A percentile compares a stretch with the other conserved stretches of the same genome.
These are phyloP conservation scores for Caenorhabditis brenneri DNA, from an alignment of 1,140 invertebrate species.

Conservation along the genomic window DNA sequence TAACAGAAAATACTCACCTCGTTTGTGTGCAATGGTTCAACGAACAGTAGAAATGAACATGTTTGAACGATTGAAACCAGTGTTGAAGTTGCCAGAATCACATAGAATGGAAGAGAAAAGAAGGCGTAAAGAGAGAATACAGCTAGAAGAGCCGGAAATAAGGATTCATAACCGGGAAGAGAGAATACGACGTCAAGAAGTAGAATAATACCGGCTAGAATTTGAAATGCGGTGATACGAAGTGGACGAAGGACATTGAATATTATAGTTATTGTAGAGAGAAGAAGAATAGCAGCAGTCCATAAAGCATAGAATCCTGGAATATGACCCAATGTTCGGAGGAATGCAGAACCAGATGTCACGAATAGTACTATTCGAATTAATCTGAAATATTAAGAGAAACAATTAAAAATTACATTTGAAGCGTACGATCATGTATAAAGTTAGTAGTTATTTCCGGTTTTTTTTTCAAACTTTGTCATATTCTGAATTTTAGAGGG, in stretches of 20 bases:
- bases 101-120: conserved; percentile 19
- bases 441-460: too few species aligned
- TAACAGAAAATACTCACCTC: neutral
- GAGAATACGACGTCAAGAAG: conserved; percentile 1
- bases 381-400: too few species aligned
- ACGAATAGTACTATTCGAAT: conserved; percentile 9
- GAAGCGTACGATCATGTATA: too few species aligned
- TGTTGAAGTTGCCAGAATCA: conserved; percentile 7
- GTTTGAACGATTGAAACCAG: conserved; percentile 15
- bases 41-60: conserved; percentile 29
- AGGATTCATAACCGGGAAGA: conserved; percentile 8
- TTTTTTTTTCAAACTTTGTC: too few species aligned
- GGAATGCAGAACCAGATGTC: conserved; percentile 29
- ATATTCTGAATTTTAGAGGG: too few species aligned
- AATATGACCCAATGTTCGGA: conserved; percentile 20
- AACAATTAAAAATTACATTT: too few species aligned
- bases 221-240: conserved; percentile 12
- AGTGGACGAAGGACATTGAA: neutral
- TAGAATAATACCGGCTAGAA: neutral
- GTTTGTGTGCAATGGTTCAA: conserved; percentile 21
- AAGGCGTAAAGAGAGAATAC: conserved; percentile 8
- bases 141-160: neutral
- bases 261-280: conserved; percentile 35
- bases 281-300: neutral
- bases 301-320: conserved; percentile 15